phyloP scores from a whole-genome alignment of 2,797 vertebrate genomes.

The Protonibea diacanthus region DNA sequence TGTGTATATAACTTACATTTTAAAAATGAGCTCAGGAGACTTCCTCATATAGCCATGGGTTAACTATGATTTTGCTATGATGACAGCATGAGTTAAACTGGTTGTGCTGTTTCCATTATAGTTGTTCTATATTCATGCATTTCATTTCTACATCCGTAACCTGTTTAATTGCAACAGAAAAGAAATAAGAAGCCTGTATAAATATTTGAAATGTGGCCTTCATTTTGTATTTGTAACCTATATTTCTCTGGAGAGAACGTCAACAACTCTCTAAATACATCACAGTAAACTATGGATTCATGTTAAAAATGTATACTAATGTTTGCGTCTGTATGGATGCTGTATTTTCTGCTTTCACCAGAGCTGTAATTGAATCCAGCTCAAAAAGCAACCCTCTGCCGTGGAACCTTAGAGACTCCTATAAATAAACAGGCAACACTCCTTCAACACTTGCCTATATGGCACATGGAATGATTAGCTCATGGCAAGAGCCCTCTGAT shows the following conservation, averaged over 20 bases:
- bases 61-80: constrained; percentile 25
- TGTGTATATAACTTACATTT: neutral
- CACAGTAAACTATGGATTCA: constrained; percentile 26
- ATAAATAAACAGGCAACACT: constrained; percentile 84
- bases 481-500: constrained; percentile 79
- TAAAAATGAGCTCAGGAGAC: constrained; percentile 1
- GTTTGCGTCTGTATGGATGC: constrained; percentile 66
- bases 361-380: constrained; percentile 83
- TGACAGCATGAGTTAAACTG: constrained; percentile 22
- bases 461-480: constrained; percentile 83
- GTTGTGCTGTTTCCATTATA: neutral
- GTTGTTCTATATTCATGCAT: constrained; percentile 6
- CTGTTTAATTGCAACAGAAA: neutral
- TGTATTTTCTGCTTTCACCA: constrained; percentile 76
- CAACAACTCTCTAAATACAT: constrained; percentile 11
- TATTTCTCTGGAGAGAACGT: constrained; percentile 7
- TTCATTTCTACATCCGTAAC: constrained; percentile 1
- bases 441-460: constrained; percentile 81
- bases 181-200: neutral
- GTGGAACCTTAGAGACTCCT: constrained; percentile 83
- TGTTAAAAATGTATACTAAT: constrained; percentile 55
- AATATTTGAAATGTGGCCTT: constrained; percentile 1
- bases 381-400: constrained; percentile 76
- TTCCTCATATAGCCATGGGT: constrained; percentile 8
- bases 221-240: constrained; percentile 1